Conservation (phyloP, 2,888 invertebrate genomes). For the Meiosimyza platycephala region DNA sequence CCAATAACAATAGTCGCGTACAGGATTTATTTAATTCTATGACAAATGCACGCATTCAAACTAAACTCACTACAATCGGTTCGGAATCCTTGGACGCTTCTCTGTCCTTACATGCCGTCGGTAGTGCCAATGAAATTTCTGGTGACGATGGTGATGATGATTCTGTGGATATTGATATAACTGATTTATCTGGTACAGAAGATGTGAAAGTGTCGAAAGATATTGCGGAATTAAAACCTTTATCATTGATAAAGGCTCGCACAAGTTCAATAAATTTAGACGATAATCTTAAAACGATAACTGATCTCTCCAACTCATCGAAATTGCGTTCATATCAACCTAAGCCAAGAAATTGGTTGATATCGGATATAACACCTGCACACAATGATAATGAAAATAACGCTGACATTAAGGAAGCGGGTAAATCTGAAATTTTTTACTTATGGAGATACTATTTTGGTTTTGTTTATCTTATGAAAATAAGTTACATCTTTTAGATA, state of each 20-base stretch:
- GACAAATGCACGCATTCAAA: constrained; percentile 53
- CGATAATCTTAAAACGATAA: constrained; percentile 39
- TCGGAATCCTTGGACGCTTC: constrained; percentile 47
- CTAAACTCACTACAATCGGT: constrained; percentile 40
- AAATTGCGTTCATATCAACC: constrained; percentile 36
- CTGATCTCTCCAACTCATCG: constrained; percentile 37
- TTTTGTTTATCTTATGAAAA: too few relatives aligned
- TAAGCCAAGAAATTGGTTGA: constrained; percentile 61
- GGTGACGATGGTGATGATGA: constrained; percentile 62
- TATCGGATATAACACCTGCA: constrained; percentile 58
- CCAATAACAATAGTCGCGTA: constrained; percentile 63
- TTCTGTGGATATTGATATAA: constrained; percentile 66
- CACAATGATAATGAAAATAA: constrained; percentile 44
- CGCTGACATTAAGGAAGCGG: too few relatives aligned
- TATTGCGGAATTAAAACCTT: constrained; percentile 49
- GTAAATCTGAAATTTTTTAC: too few relatives aligned
- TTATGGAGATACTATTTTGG: too few relatives aligned
- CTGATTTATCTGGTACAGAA: constrained; percentile 62
- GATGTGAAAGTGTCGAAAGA: constrained; percentile 40
- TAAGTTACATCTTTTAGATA: too few relatives aligned
- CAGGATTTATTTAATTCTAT: constrained; percentile 62
- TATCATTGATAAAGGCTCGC: constrained; percentile 55
- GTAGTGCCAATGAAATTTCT: constrained; percentile 43
- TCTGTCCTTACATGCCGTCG: constrained; percentile 47
- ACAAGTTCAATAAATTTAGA: constrained; percentile 41